phyloP scores from a whole-genome alignment of 1,140 invertebrate genomes.

The Agraylea sexmaculata region DNA sequence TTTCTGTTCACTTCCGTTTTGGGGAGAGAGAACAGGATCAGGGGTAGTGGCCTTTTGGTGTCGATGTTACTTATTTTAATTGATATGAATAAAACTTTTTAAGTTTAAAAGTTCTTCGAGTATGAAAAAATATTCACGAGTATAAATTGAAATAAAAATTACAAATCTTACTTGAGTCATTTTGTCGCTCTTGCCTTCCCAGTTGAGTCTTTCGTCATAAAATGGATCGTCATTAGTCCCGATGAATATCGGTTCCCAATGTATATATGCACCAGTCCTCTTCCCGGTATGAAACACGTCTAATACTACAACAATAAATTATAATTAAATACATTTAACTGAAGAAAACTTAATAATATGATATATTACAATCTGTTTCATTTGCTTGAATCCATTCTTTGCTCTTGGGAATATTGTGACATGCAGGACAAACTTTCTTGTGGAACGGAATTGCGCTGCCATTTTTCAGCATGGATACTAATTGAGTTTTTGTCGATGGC shows the following conservation, averaged over 20 bases:
- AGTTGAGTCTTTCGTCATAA: conserved; percentile 78
- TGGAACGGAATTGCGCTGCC: conserved; percentile 83
- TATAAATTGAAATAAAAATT: too few relatives aligned
- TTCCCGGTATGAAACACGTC: conserved; percentile 78
- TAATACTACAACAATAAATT: conserved; percentile 43
- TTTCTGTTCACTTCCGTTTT: too few relatives aligned
- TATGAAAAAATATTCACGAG: too few relatives aligned
- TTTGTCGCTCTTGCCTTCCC: conserved; percentile 85
- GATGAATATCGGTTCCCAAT: conserved; percentile 87
- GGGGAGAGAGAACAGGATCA: too few relatives aligned
- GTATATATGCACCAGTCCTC: conserved; percentile 61
- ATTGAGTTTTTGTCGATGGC: conserved; percentile 58
- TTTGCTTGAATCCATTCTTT: conserved; percentile 69
- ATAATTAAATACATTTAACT: conserved; percentile 2
- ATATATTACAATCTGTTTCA: conserved; percentile 45
- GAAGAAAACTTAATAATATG: too few relatives aligned
- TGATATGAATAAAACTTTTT: too few relatives aligned
- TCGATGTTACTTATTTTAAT: too few relatives aligned
- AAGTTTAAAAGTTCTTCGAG: too few relatives aligned
- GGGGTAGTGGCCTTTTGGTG: too few relatives aligned
- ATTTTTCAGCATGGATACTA: conserved; percentile 61
- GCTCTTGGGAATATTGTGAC: conserved; percentile 75
- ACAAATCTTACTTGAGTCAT: conserved; percentile 80
- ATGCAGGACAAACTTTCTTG: conserved; percentile 75
- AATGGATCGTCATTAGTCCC: conserved; percentile 76